Evolutionary conservation across 2,113 vertebrate species (phyloP), one percentile per base, ranked within the genome.

Genomic region (Oriolus oriolus): DNA sequence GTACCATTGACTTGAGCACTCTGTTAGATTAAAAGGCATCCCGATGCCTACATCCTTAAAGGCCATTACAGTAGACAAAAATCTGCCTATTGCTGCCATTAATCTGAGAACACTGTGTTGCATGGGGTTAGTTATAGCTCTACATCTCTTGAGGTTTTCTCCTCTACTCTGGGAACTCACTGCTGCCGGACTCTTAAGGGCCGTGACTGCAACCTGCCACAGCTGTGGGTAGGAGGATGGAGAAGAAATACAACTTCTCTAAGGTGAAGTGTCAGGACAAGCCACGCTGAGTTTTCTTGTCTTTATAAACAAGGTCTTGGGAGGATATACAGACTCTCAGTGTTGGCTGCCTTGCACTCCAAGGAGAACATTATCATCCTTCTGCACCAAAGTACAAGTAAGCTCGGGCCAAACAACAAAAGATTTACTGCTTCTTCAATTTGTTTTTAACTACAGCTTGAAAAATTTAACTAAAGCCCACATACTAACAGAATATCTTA

Each of bases 401-500:
- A 93, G 42, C 70, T 91, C 41, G 61, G 63, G 64, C 68, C 69
- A 89, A 95, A 64, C 63, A 95, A 86, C 19, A 41, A 47, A 76
- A 82, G 60, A 95, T 95, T 89, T 70, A 78, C 69, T 93, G 53
- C 31, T 78, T 79, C 66, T 82, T 93, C 76, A 50, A 80, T 84
- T 90, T 91, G 44, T 60, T 94, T 93, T 93, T 77, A 93, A 73
- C 68, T 85, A 63, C 18, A 82, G 66, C 57, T 86, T 84, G 75
- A 95, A 74, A 91, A 95, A 95, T 85, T 77, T 92, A 79, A 96
- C 74, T 35, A 69, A 91, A 91, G 54, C 11, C 7, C 65, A 86
- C 88, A 64, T 47, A 89, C 41, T 89, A 78, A 92, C 81, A 89
- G 68, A 87, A 89, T 81, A 85, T 84, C 86, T 96, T 85, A 87